Conservation (phyloP, 2,888 invertebrate genomes). For the Abrostola triplasia region DNA sequence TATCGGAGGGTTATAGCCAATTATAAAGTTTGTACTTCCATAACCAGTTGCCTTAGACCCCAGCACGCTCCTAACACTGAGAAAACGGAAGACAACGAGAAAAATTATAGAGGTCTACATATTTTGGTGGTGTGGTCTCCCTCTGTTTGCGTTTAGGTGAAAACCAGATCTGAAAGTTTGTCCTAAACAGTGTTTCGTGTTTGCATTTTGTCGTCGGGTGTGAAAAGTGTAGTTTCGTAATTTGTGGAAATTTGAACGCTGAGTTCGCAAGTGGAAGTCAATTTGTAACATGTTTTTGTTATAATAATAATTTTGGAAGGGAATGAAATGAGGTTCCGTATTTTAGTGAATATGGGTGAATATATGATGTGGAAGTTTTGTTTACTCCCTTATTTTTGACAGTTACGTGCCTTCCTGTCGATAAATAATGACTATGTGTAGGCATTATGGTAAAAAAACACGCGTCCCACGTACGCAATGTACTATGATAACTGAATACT, state of each 20-base stretch:
- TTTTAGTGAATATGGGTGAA: constrained; percentile 29
- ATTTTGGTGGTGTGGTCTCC: constrained; percentile 59
- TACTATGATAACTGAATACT: too few relatives aligned
- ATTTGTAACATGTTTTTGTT: constrained; percentile 60
- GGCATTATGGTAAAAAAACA: background rate
- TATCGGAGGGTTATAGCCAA: constrained; percentile 82
- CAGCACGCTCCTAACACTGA: constrained; percentile 16
- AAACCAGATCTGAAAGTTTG: constrained; percentile 82
- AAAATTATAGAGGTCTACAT: constrained; percentile 56
- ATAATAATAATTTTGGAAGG: constrained; percentile 46
- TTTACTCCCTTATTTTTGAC: constrained; percentile 7
- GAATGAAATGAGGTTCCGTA: constrained; percentile 34
- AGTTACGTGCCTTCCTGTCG: background rate
- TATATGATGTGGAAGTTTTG: constrained; percentile 29
- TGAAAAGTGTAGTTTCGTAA: constrained; percentile 67
- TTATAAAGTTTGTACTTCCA: constrained; percentile 81
- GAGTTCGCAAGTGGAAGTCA: constrained; percentile 46
- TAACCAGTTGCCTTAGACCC: constrained; percentile 64
- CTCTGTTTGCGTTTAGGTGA: constrained; percentile 77
- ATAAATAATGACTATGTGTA: constrained; percentile 1
- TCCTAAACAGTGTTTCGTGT: constrained; percentile 72
- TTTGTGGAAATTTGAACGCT: constrained; percentile 54
- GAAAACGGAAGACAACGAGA: constrained; percentile 27
- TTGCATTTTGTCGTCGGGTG: constrained; percentile 64
- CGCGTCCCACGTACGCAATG: background rate